These are phyloP conservation scores for Sinocyclocheilus anshuiensis DNA, from an alignment of 2,113 vertebrate genomes.

Conservation along the genomic window DNA sequence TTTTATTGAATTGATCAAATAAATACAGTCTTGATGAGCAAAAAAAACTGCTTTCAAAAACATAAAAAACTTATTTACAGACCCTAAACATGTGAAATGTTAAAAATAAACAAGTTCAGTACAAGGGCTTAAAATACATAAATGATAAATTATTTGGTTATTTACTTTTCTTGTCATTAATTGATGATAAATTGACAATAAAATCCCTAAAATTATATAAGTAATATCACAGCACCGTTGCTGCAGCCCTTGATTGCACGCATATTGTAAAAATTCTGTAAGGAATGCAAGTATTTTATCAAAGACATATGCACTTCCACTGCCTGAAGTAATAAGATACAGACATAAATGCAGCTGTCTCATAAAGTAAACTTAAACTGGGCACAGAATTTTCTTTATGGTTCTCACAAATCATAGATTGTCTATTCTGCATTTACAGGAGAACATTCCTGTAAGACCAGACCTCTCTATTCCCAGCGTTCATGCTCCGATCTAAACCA, in stretches of 20 bases:
- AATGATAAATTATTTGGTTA: too few species aligned
- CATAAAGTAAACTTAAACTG: slow-evolving; percentile 26
- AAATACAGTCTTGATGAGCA: background rate
- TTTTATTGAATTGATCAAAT: background rate
- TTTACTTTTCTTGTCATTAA: too few species aligned
- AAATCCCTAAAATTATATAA: too few species aligned
- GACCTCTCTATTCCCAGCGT: slow-evolving; percentile 14
- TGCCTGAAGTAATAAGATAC: slow-evolving; percentile 38
- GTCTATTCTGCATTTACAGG: slow-evolving; percentile 16
- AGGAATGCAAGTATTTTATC: slow-evolving; percentile 39
- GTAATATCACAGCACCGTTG: background rate
- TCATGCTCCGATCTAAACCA: background rate
- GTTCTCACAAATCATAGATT: slow-evolving; percentile 31
- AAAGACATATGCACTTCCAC: slow-evolving; percentile 27
- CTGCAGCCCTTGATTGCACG: background rate
- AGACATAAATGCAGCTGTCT: slow-evolving; percentile 37
- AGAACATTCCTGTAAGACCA: slow-evolving; percentile 13
- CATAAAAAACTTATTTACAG: too few species aligned
- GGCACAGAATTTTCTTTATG: slow-evolving; percentile 34
- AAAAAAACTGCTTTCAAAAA: too few species aligned
- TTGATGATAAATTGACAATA: too few species aligned
- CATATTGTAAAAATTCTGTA: background rate
- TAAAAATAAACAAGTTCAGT: too few species aligned
- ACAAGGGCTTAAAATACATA: too few species aligned
- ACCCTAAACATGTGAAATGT: too few species aligned